Evolutionary conservation across 2,888 invertebrate species (phyloP), one percentile per base, ranked within the genome.

Genomic region (Melanargia galathea): DNA sequence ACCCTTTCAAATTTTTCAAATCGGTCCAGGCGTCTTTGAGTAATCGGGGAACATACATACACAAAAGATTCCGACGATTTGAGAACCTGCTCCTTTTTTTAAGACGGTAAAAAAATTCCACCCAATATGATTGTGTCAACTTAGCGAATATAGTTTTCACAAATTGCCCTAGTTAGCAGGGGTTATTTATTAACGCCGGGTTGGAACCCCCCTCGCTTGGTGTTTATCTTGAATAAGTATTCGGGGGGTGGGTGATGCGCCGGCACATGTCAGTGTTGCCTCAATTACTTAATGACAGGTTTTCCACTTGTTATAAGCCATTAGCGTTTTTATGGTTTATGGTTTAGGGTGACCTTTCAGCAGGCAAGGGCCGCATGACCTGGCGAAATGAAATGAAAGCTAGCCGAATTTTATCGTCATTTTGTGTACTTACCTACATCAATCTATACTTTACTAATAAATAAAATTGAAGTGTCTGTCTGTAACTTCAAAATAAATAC

Each of bases 251-350:
- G 60, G 62, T 57, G 58, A 45, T 30, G 26, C 60, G 58, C 33
- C 58, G 54, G 30, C 67, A 61, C 63, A 57, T 67, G 67, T 62
- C 58, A 33, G 18, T 60, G 54, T 61, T 61, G 48, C 52, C 38
- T 57, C 49, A 59, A 65, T 62, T 62, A 65, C 65, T 65, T 67
- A 65, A 69, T 67, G 65, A 65, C 69, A 69, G 67, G 67, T 69
- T 69, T 67, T 68, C 57, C 52, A 62, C 49, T 60, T 64, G 69
- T 67, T 59, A 20, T 52, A 13, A 52, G 49, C 45, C 51, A 51
- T 61, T 63, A 57, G 51, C 51, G 38, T 60, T 60, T 66, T 65
- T 54, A 62, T 57, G 54, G 54, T 46, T 48, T n/a, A 10, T 35
- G 26, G 40, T 61, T 33, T 46, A 20, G 55, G 58, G 20, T 18